phyloP scores from a whole-genome alignment of 2,113 vertebrate species.

The Pyrgilauda ruficollis region DNA sequence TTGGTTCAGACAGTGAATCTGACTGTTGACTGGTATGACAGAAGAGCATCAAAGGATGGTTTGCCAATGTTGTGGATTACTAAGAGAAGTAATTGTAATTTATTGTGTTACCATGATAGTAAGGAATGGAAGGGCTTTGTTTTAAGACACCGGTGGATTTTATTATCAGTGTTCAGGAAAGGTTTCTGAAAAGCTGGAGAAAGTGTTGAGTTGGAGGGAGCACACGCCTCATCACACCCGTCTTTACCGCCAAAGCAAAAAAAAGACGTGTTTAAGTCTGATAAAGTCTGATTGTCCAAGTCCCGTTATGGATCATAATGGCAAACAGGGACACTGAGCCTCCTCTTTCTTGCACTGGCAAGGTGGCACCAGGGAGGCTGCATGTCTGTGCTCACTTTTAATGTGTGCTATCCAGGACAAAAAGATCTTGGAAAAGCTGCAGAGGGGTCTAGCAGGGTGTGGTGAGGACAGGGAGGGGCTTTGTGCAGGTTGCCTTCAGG shows the following conservation, averaged over 20 bases:
- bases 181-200: neutral
- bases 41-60: neutral
- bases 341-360: neutral
- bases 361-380: neutral
- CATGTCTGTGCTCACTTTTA: neutral
- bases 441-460: neutral
- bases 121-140: neutral
- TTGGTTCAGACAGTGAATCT: neutral
- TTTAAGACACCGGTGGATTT: neutral
- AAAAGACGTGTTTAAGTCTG: neutral
- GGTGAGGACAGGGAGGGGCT: neutral
- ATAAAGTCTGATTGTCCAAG: neutral
- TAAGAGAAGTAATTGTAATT: neutral
- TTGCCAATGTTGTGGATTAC: neutral
- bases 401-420: neutral
- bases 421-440: neutral
- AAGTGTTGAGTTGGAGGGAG: neutral
- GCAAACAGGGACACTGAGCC: neutral
- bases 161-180: neutral
- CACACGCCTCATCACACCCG: fast-evolving
- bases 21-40: neutral
- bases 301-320: neutral
- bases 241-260: neutral
- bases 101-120: neutral
- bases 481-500: neutral